Percentiles rank a stretch among this genome's conserved stretches.
Evolutionary conservation across 2,888 invertebrate species (phyloP).

Genomic region (Drosophila prostipennis): DNA sequence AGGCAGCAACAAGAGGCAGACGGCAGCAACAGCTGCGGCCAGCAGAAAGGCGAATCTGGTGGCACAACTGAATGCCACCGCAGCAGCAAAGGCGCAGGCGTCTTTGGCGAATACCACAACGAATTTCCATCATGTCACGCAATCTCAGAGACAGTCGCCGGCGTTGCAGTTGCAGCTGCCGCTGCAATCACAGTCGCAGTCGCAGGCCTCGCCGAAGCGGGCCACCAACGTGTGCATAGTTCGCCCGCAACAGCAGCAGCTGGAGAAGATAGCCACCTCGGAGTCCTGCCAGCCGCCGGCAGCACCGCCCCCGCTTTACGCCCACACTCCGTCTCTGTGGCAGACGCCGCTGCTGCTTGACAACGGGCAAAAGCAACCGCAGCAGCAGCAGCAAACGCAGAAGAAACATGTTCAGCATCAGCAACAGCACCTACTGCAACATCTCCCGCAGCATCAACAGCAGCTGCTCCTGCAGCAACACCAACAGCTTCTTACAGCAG

Average conservation of each 20-base stretch:
- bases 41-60: conserved; percentile 40
- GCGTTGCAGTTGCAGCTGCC: conserved; percentile 61
- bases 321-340: conserved; percentile 81
- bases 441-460: conserved; percentile 21
- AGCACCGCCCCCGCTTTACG: conserved; percentile 70
- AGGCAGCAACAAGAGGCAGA: conserved; percentile 43
- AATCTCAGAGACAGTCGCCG: conserved; percentile 68
- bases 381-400: conserved; percentile 45
- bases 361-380: conserved; percentile 60
- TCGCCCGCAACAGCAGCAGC: conserved; percentile 78
- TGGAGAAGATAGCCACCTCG: conserved; percentile 60
- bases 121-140: conserved; percentile 78
- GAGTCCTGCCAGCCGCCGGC: conserved; percentile 46
- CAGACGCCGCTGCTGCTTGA: conserved; percentile 81
- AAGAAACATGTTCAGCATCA: conserved; percentile 78
- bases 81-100: conserved; percentile 72
- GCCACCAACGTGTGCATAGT: conserved; percentile 77
- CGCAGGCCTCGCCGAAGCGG: conserved; percentile 69
- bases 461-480: conserved; percentile 34
- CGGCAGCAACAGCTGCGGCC: conserved; percentile 30
- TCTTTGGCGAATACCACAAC: conserved; percentile 68
- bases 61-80: conserved; percentile 40
- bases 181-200: conserved; percentile 47
- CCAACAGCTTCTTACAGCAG: conserved; percentile 47
- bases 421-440: conserved; percentile 37